phyloP scores from a whole-genome alignment of 92 coral and sea anemone species.

The Plumapathes pennacea region DNA sequence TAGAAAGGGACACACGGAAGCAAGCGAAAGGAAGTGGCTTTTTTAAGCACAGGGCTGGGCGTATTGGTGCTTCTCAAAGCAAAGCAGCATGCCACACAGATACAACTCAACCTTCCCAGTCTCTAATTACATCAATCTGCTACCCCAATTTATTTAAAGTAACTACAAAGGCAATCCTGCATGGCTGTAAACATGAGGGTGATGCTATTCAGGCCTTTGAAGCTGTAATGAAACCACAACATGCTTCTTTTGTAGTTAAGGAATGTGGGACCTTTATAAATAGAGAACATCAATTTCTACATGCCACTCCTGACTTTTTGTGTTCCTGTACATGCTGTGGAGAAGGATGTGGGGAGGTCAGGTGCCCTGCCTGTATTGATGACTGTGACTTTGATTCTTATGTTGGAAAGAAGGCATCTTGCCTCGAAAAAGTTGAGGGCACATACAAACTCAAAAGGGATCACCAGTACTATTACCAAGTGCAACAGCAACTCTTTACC shows the following conservation, averaged over 20 bases:
- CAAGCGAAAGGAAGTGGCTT: slow-evolving; percentile 36
- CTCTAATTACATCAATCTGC: slow-evolving; percentile 39
- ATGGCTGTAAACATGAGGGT: slow-evolving; percentile 41
- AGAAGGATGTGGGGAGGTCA: slow-evolving; percentile 58
- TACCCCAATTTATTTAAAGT: slow-evolving; percentile 49
- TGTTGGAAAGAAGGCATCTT: slow-evolving; percentile 25
- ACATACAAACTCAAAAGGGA: slow-evolving; percentile 28
- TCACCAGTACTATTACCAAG: slow-evolving; percentile 45
- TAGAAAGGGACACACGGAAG: slow-evolving; percentile 38
- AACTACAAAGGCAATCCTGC: slow-evolving; percentile 29
- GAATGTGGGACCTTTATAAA: slow-evolving; percentile 33
- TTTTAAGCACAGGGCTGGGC: slow-evolving; percentile 57
- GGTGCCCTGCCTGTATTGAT: slow-evolving; percentile 33
- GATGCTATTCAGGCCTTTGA: slow-evolving; percentile 25
- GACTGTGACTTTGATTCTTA: slow-evolving; percentile 50
- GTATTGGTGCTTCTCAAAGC: slow-evolving; percentile 57
- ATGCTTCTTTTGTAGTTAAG: slow-evolving; percentile 9
- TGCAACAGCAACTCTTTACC: slow-evolving; percentile 49
- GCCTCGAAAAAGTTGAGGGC: slow-evolving; percentile 31
- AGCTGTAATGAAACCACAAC: slow-evolving; percentile 31
- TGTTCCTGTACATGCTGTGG: slow-evolving; percentile 56
- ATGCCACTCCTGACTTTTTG: slow-evolving; percentile 53
- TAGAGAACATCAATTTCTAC: slow-evolving; percentile 21
- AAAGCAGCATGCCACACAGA: slow-evolving; percentile 38
- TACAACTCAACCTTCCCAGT: slow-evolving; percentile 47